Percentiles rank a stretch among this genome's conserved stretches.
These are phyloP conservation scores for Datnioides undecimradiatus DNA, from an alignment of 2,113 vertebrate species.

Conservation along the genomic window DNA sequence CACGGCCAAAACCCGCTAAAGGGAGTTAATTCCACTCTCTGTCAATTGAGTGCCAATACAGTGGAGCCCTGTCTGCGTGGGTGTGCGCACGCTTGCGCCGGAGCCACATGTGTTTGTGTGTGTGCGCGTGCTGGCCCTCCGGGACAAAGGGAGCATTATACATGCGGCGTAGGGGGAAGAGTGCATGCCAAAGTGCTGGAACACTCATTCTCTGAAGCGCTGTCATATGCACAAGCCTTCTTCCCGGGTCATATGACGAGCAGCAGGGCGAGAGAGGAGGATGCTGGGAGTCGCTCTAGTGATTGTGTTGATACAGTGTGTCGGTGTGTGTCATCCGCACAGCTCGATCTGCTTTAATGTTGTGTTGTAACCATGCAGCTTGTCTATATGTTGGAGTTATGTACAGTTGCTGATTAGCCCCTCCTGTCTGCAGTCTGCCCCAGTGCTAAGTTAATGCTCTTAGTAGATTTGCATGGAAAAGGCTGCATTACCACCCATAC, in stretches of 20 bases:
- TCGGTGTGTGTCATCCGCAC: not conserved
- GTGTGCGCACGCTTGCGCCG: constrained; percentile 7
- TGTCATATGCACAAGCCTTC: constrained; percentile 73
- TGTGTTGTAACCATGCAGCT: not conserved
- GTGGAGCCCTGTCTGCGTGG: constrained; percentile 61
- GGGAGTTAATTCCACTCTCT: constrained; percentile 68
- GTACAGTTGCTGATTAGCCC: constrained; percentile 18
- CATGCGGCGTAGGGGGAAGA: constrained; percentile 49
- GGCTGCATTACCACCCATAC: not conserved
- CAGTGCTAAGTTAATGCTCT: constrained; percentile 51
- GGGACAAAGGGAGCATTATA: constrained; percentile 83
- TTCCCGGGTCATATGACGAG: constrained; percentile 77
- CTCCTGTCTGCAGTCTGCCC: constrained; percentile 19
- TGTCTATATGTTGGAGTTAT: not conserved
- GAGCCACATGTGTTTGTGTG: constrained; percentile 29
- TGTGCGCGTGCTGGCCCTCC: not conserved
- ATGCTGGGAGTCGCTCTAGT: constrained; percentile 5
- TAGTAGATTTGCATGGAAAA: constrained; percentile 43
- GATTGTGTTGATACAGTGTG: not conserved
- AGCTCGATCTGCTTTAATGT: not conserved
- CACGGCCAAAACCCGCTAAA: constrained; percentile 39
- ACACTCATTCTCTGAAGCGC: constrained; percentile 73
- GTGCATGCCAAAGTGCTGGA: constrained; percentile 36
- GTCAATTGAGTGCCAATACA: constrained; percentile 77
- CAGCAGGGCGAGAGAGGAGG: constrained; percentile 22